Base-by-base conservation (phyloP, 2,797 vertebrate genomes). In the Leuciscus waleckii region DNA sequence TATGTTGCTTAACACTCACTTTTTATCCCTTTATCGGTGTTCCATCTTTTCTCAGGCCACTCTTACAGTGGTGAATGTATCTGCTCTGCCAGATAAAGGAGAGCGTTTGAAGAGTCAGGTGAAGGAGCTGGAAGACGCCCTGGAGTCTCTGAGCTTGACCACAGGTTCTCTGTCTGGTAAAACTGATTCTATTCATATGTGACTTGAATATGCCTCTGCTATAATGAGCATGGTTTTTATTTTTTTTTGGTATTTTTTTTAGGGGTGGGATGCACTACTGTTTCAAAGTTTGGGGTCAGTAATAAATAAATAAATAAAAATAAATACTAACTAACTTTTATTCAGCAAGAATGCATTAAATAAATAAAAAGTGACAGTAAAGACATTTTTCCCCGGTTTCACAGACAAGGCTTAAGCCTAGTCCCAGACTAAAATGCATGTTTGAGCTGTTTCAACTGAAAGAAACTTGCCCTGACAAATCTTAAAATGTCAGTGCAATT, bases 11-110 rank as follows among this genome's bases (percentile, higher is more conserved):
- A 1, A 54, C 39, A 37, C n/a, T 43, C 4, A 1, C 39, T 61
- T 1, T 10, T 3, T 3, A 16, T 37, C 13, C 46, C 7, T 73
- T 3, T 77, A 3, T 84, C 3, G 23, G 7, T 79, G 29, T 61
- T 51, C 0, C 37, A 4, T 84, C 14, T n/a, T 23, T 21, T 77
- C 3, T 14, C 86, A 99, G 98, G 94, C 92, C 85, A 97, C 94
- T 0, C 87, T 99, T 91, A 95, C 96, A 7, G 88, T 74, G 0
- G 97, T 98, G 90, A 98, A 99, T 21, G 26, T 97, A 63, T 94
- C 94, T 10, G 93, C 93, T 58, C 94, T 99, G 79, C 98, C 98
- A 17, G 98, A 99, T 91, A 97, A 97, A 93, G 98, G 98, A 2
- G 92, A 97, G 86, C 94, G 96, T 87, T 87, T 99, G 91, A 91